Evolutionary conservation across 2,888 invertebrate genomes (phyloP), one percentile per base, ranked within the genome.

Genomic region (Capitulum mitella): DNA sequence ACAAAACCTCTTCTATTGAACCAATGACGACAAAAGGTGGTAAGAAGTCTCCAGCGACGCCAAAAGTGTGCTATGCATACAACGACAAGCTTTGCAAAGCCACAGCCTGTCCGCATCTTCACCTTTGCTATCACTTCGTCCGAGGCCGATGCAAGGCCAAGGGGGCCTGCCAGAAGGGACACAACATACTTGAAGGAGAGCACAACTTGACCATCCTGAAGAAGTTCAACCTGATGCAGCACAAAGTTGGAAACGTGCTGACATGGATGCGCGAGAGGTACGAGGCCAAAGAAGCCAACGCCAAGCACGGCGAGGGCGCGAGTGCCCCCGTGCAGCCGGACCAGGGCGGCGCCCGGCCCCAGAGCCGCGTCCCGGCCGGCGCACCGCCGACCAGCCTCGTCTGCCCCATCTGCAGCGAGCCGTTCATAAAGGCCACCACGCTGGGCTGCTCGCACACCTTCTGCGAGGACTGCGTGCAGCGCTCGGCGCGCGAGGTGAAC

Each of bases 361-460:
- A 16, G 19, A 2, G 19, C 19, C 5, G 8, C 22, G 70, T 12
- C 19, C 10, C 5, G 22, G 26, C 40, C 26, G 1, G 22, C 14
- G 22, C 6, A 12, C 40, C 37, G 10, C 70, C 70, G 40, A 14
- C 16, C 37, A 70, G 40, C 70, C 70, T 70, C 10, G 37, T 37
- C 70, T 70, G 70, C 40, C 0, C 26, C 26, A 26, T 70, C 22
- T 70, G 70, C 26, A 16, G 29, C 29, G 70, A 70, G 70, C 70
- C 29, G 40, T 70, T 70, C 70, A n/a, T 70, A 16, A 37, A 37
- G 14, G 70, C 70, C 70, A 70, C 70, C 70, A 70, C 70, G 26
- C 70, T 70, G 8, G 70, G 70, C 37, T 70, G 70, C 12, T 37
- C 70, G 22, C 70, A 70, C 70, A 70, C 70, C 40, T 70, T 70